phyloP scores from a whole-genome alignment of 2,888 invertebrate genomes.

The Tachystola acroxantha region DNA sequence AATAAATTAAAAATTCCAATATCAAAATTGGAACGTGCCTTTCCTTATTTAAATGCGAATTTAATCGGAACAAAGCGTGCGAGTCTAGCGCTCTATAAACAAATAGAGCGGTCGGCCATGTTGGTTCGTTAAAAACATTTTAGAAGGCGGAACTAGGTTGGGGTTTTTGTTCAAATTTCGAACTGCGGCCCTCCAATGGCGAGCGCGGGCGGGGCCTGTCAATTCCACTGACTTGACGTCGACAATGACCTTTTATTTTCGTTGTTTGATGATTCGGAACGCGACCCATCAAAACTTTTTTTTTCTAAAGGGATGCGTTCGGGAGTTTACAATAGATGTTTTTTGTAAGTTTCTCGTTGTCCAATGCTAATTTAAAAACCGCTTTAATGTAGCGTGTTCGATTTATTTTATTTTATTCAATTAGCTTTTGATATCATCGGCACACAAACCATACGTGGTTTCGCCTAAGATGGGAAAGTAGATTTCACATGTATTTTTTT shows the following conservation, averaged over 20 bases:
- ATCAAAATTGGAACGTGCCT: slow-evolving; percentile 27
- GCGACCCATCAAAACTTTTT: slow-evolving; percentile 23
- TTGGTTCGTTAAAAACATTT: slow-evolving; percentile 72
- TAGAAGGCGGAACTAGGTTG: slow-evolving; percentile 76
- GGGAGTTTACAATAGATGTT: too few species aligned
- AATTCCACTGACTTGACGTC: slow-evolving; percentile 67
- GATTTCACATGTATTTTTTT: too few species aligned
- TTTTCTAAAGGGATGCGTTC: slow-evolving; percentile 13
- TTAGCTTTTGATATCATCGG: too few species aligned
- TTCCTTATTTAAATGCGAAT: slow-evolving; percentile 32
- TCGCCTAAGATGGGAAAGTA: too few species aligned
- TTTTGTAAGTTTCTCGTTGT: too few species aligned
- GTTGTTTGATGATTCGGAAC: slow-evolving; percentile 39
- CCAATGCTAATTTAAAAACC: too few species aligned
- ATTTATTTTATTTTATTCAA: too few species aligned
- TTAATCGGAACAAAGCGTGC: slow-evolving; percentile 34
- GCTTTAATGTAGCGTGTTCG: too few species aligned
- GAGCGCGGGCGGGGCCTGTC: slow-evolving; percentile 72
- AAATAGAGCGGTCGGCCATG: slow-evolving; percentile 71
- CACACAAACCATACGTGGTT: too few species aligned
- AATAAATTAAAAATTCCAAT: slow-evolving; percentile 29
- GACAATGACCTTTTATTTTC: slow-evolving; percentile 64
- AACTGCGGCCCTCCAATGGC: slow-evolving; percentile 69
- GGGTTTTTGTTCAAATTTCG: slow-evolving; percentile 74
- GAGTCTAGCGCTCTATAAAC: slow-evolving; percentile 52